Percentiles rank a stretch among this genome's conserved stretches.
Evolutionary conservation across 1,140 invertebrate genomes (phyloP).

Genomic region (Drosophila azteca): DNA sequence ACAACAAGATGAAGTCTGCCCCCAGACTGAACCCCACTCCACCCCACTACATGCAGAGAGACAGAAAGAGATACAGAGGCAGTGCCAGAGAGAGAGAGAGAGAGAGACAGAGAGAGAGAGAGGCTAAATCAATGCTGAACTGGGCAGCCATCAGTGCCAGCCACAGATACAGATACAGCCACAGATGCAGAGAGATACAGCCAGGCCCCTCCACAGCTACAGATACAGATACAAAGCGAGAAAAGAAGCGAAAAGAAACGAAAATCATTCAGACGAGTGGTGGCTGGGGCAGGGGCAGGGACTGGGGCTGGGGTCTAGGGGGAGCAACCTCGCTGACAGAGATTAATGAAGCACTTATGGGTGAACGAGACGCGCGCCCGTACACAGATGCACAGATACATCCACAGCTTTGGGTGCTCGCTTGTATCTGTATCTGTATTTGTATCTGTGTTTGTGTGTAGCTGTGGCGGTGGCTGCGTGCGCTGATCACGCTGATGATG

Average conservation of each 20-base stretch:
- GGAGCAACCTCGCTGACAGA: constrained; percentile 62
- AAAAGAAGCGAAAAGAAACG: constrained; percentile 45
- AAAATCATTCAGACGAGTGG: constrained; percentile 33
- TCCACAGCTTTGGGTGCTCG: constrained; percentile 14
- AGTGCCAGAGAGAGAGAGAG: too few relatives aligned
- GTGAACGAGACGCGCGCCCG: constrained; percentile 56
- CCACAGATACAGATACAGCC: constrained; percentile 36
- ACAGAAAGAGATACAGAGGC: too few relatives aligned
- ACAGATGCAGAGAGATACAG: constrained; percentile 32
- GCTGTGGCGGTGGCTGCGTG: constrained; percentile 44
- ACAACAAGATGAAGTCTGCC: constrained; percentile 56
- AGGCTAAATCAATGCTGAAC: constrained; percentile 43
- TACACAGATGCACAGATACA: constrained; percentile 24
- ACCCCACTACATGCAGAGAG: background rate
- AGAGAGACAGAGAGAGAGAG: background rate
- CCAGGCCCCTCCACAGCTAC: constrained; percentile 11
- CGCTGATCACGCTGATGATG: constrained; percentile 34
- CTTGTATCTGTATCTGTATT: constrained; percentile 8
- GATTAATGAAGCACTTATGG: constrained; percentile 81
- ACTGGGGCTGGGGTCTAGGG: background rate
- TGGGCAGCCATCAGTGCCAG: constrained; percentile 66
- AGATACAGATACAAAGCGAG: constrained; percentile 32
- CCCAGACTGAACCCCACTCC: background rate
- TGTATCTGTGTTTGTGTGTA: constrained; percentile 29
- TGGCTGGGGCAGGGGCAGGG: background rate